Conservation (phyloP, 2,888 invertebrate genomes). For the Mamestra brassicae region DNA sequence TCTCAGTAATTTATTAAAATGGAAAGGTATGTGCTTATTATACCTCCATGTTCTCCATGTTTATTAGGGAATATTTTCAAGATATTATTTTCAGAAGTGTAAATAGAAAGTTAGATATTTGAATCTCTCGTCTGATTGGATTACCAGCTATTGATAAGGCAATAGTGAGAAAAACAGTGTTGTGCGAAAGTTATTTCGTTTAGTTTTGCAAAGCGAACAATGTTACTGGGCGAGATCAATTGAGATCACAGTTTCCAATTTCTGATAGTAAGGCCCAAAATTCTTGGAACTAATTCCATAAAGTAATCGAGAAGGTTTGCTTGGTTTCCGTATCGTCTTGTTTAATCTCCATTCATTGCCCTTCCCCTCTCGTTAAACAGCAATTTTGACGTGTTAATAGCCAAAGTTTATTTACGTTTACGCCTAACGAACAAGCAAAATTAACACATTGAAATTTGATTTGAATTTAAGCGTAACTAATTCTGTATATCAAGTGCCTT, state of each 20-base stretch:
- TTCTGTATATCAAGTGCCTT: constrained; percentile 53
- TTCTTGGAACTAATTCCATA: constrained; percentile 84
- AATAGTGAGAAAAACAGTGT: constrained; percentile 8
- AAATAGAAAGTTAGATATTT: neutral
- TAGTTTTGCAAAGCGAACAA: constrained; percentile 46
- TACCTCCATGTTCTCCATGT: neutral
- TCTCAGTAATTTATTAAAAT: constrained; percentile 53
- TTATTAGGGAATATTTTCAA: constrained; percentile 12
- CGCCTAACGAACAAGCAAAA: constrained; percentile 80
- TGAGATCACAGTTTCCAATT: constrained; percentile 68
- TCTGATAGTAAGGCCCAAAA: constrained; percentile 70
- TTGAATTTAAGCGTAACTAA: constrained; percentile 70
- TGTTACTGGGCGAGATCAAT: constrained; percentile 53
- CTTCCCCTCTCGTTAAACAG: constrained; percentile 85
- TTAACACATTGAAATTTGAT: constrained; percentile 81
- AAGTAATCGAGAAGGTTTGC: constrained; percentile 84
- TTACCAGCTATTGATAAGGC: neutral
- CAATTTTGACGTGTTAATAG: constrained; percentile 89
- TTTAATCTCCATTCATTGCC: constrained; percentile 88
- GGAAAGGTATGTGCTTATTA: constrained; percentile 26
- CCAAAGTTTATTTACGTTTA: constrained; percentile 83
- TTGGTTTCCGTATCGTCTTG: constrained; percentile 84
- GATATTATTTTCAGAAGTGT: constrained; percentile 4
- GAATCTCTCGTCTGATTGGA: neutral
- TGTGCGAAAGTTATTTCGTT: constrained; percentile 32